Evolutionary conservation across 2,113 vertebrate genomes (phyloP).

Genomic region (Callipepla californica): DNA sequence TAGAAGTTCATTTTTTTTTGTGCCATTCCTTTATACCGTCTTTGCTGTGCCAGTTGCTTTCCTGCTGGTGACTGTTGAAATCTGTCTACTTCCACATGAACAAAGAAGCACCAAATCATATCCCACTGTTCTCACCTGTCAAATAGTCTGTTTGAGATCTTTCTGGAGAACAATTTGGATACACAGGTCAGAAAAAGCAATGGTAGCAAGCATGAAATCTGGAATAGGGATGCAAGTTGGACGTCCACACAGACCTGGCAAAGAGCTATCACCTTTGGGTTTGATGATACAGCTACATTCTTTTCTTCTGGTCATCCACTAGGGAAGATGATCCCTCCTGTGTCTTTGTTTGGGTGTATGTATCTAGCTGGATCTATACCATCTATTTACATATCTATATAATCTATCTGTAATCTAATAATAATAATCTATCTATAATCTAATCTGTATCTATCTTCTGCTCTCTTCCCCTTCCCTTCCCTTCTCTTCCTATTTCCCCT

Average conservation of each 20-base stretch:
- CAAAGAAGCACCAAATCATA: accelerated
- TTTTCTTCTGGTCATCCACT: background rate
- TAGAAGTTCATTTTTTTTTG: background rate
- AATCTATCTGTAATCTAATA: too few relatives aligned
- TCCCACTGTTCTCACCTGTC: background rate
- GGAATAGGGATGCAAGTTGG: background rate
- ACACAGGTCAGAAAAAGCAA: background rate
- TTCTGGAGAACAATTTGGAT: background rate
- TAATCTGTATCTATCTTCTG: background rate
- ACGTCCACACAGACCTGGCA: background rate
- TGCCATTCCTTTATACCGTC: background rate
- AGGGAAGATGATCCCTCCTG: background rate
- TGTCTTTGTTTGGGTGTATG: background rate
- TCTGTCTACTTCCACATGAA: background rate
- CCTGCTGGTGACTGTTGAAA: background rate
- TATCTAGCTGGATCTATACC: background rate
- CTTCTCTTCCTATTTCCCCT: too few relatives aligned
- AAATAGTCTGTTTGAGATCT: background rate
- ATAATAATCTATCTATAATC: too few relatives aligned
- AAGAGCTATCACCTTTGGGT: background rate
- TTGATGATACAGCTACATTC: background rate
- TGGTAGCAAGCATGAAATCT: background rate
- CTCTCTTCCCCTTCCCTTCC: too few relatives aligned
- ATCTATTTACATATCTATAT: background rate
- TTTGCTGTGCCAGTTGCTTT: background rate